These are phyloP conservation scores for Platerodrilus igneus DNA, from an alignment of 2,888 invertebrate genomes.

Conservation along the genomic window DNA sequence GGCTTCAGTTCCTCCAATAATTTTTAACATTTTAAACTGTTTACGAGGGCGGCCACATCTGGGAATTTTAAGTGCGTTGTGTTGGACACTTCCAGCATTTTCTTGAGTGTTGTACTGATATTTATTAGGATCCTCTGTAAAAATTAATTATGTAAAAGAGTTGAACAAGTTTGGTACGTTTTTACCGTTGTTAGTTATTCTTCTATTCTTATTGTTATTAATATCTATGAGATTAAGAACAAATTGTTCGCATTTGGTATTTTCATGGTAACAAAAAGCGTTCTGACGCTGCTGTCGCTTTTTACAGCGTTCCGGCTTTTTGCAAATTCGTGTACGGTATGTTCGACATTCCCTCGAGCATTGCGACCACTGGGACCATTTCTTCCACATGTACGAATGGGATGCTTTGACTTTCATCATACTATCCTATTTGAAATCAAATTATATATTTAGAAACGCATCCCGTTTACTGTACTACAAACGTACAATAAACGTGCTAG, in stretches of 20 bases:
- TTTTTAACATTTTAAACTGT: conserved; percentile 59
- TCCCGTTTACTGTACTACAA: no score
- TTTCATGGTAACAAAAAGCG: conserved; percentile 79
- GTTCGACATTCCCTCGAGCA: conserved; percentile 79
- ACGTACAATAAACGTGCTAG: no score
- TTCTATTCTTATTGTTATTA: conserved; percentile 32
- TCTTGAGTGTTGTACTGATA: conserved; percentile 17
- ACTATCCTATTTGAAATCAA: no score
- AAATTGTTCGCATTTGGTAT: conserved; percentile 74
- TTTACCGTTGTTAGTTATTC: conserved; percentile 13
- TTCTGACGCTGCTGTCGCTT: conserved; percentile 74
- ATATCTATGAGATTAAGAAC: conserved; percentile 47
- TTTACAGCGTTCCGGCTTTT: conserved; percentile 68
- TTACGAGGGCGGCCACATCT: conserved; percentile 24
- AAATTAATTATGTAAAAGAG: background rate
- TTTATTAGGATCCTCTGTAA: conserved; percentile 13
- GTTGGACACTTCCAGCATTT: conserved; percentile 7
- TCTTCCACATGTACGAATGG: conserved; percentile 56
- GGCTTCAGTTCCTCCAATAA: conserved; percentile 81
- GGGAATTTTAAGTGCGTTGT: conserved; percentile 5
- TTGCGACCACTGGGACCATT: conserved; percentile 80
- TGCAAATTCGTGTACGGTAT: conserved; percentile 72
- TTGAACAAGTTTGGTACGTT: no score
- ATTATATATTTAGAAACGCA: no score
- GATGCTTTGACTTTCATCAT: conserved; percentile 36